Evolutionary conservation across 2,888 invertebrate genomes (phyloP).

Genomic region (Melanostoma scalare): DNA sequence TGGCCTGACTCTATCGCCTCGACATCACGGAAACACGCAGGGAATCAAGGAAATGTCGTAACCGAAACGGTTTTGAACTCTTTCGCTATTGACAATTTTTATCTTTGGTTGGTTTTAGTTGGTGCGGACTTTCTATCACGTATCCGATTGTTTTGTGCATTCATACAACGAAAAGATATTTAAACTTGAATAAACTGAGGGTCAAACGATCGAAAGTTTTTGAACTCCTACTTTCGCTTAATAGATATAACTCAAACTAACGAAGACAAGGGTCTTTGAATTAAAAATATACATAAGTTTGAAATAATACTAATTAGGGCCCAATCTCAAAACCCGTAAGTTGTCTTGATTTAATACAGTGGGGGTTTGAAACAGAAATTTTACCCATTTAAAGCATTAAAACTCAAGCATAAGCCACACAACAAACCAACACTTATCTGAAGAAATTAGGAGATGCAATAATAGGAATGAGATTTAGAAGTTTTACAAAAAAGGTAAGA

Average conservation of each 20-base stretch:
- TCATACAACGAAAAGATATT: constrained; percentile 19
- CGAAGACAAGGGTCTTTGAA: background rate
- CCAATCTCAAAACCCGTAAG: no score
- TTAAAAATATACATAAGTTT: no score
- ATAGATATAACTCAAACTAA: constrained; percentile 6
- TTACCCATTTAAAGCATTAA: no score
- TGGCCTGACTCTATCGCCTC: constrained; percentile 49
- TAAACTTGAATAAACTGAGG: constrained; percentile 12
- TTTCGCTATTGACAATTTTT: constrained; percentile 39
- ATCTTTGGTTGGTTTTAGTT: background rate
- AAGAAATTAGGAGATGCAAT: no score
- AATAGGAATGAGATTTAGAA: no score
- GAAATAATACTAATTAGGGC: no score
- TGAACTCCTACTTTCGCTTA: constrained; percentile 18
- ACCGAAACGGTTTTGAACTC: constrained; percentile 65
- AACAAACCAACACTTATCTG: no score
- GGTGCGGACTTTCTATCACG: constrained; percentile 62
- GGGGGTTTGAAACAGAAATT: no score
- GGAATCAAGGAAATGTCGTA: constrained; percentile 70
- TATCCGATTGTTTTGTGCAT: constrained; percentile 19
- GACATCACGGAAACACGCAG: constrained; percentile 73
- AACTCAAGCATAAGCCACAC: no score
- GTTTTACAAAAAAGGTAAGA: no score
- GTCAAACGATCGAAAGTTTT: constrained; percentile 35
- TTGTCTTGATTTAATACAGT: no score